A percentile compares a stretch with the other conserved stretches of the same genome.
These are phyloP conservation scores for Synergus umbraculus DNA, from an alignment of 2,888 invertebrate genomes.

Conservation along the genomic window DNA sequence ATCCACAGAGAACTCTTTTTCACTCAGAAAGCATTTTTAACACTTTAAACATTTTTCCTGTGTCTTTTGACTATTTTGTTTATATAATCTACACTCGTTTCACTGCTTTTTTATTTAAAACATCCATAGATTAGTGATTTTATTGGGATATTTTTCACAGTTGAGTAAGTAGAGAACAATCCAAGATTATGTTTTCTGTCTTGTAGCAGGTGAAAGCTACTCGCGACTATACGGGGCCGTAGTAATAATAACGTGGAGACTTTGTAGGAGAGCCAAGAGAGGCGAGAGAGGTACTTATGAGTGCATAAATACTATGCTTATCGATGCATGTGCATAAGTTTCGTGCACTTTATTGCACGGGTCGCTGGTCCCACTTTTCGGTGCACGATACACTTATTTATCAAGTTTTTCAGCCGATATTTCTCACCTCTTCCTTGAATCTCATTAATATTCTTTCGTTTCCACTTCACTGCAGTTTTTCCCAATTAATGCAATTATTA, in stretches of 20 bases:
- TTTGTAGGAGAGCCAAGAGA: constrained; percentile 34
- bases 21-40: not conserved
- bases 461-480: not conserved
- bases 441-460: not conserved
- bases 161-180: constrained; percentile 24
- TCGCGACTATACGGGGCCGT: constrained; percentile 18
- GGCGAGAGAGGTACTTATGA: constrained; percentile 35
- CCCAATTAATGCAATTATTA: not conserved
- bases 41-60: not conserved
- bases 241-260: constrained; percentile 30
- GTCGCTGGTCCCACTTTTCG: constrained; percentile 66
- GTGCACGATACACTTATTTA: constrained; percentile 51
- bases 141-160: constrained; percentile 15
- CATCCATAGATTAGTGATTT: not conserved
- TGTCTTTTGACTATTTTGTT: not conserved
- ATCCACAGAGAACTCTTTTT: not conserved
- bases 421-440: not conserved
- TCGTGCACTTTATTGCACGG: constrained; percentile 56
- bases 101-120: not conserved
- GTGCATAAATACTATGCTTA: constrained; percentile 35
- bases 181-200: constrained; percentile 36
- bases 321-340: constrained; percentile 44
- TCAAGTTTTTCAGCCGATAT: not conserved
- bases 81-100: not conserved
- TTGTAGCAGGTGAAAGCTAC: constrained; percentile 34